These are phyloP conservation scores for Notodonta dromedarius DNA, from an alignment of 2,888 invertebrate genomes.

Conservation along the genomic window DNA sequence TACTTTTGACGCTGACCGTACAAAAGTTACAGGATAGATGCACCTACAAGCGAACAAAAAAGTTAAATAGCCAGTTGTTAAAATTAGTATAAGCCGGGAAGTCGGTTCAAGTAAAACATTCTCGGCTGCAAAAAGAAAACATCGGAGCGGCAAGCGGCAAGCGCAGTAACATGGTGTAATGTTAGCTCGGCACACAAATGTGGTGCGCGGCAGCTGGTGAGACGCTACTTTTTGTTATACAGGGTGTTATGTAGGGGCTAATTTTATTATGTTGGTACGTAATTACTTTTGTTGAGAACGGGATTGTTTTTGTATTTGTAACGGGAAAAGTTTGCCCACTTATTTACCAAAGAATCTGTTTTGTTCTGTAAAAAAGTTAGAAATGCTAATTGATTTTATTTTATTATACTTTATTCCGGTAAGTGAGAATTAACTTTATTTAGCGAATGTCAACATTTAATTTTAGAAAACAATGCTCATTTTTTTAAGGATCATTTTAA, in stretches of 20 bases:
- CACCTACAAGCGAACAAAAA: background rate
- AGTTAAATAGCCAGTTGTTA: conserved; percentile 9
- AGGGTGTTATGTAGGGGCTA: background rate
- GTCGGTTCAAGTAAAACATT: conserved; percentile 7
- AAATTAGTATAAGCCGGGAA: conserved; percentile 6
- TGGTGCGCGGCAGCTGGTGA: conserved; percentile 4
- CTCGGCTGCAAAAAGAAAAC: conserved; percentile 4
- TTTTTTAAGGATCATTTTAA: too few species aligned
- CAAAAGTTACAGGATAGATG: background rate
- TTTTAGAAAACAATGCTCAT: too few species aligned
- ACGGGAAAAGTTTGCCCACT: background rate
- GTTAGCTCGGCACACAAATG: conserved; percentile 8
- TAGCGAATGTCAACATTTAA: too few species aligned
- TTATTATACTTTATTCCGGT: too few species aligned
- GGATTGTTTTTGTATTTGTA: background rate
- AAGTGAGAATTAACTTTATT: too few species aligned
- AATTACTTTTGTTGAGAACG: background rate
- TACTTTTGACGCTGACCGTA: background rate
- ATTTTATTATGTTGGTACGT: background rate
- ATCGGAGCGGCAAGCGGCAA: background rate
- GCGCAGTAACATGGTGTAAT: conserved; percentile 2
- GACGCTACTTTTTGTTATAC: conserved; percentile 2
- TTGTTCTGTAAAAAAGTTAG: too few species aligned
- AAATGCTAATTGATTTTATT: too few species aligned
- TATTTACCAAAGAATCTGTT: background rate